phyloP scores from a whole-genome alignment of 2,797 vertebrate species.

The Manis javanica region DNA sequence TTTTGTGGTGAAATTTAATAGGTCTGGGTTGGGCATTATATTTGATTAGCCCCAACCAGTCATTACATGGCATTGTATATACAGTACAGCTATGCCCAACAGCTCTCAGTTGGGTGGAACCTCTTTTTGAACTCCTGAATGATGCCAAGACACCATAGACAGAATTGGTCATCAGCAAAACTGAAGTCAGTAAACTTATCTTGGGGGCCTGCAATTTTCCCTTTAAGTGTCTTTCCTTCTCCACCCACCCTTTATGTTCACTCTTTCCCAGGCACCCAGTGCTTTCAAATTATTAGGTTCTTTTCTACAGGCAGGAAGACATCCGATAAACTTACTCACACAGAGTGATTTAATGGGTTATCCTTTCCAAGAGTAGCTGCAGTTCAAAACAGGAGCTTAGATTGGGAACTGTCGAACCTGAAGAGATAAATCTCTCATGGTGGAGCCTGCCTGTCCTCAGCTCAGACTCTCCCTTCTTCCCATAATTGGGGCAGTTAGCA shows the following conservation, averaged over 20 bases:
- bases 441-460: background rate
- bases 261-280: background rate
- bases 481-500: background rate
- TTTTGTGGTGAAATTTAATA: slow-evolving; percentile 79
- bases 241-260: background rate
- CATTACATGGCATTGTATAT: slow-evolving; percentile 73
- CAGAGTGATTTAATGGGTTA: background rate
- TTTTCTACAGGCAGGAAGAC: slow-evolving; percentile 8
- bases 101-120: slow-evolving; percentile 29
- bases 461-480: background rate
- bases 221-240: background rate
- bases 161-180: background rate
- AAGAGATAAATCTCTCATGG: background rate
- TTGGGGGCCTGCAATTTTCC: slow-evolving; percentile 1
- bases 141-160: background rate
- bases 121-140: slow-evolving; percentile 34
- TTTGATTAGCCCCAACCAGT: slow-evolving; percentile 78
- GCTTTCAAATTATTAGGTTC: background rate
- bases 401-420: background rate
- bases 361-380: background rate
- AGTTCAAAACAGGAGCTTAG: background rate
- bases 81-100: slow-evolving; percentile 19
- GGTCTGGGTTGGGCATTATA: slow-evolving; percentile 62
- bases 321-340: background rate
- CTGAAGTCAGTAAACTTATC: background rate